Base-by-base conservation (phyloP, 2,113 vertebrate genomes). In the Megaceryle torquata region DNA sequence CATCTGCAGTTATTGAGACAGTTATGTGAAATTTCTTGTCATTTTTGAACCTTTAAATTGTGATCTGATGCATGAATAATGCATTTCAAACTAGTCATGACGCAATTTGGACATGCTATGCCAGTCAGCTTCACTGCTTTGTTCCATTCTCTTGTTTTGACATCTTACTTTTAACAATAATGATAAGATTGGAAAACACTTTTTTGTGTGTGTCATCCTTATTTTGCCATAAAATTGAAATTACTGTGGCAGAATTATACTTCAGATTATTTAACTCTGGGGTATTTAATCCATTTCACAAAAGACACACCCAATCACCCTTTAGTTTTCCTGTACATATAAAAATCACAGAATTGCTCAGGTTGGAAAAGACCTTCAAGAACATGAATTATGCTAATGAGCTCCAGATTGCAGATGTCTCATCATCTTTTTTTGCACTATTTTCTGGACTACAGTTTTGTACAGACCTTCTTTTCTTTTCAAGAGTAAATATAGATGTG, bases 401-500 rank as follows among this genome's bases (percentile, higher is more conserved):
- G 1, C 24, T 72, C 14, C 19, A 72, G 14, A 24, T 1, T 44
- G 2, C 37, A 88, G 12, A 29, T 17, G 4, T 28, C 5, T 13
- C 13, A 15, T n/a, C 26, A 69, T 39, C 35, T 12, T 19, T 0
- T 69, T 68, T 53, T n/a, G 0, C 26, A 6, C 5, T 53, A 6
- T 53, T 61, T 82, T 77, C 37, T 77, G 46, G 22, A 37, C 29
- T 61, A 37, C 9, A 28, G 3, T 12, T 94, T 65, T 83, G 10
- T 10, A 61, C 15, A 70, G 29, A 75, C 3, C 3, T 48, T 43
- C 1, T 91, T 85, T 81, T 41, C 11, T 31, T 84, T 56, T 68
- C 13, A 39, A 1, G 24, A 37, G 3, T 19, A 24, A 50, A 48
- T 75, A 3, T 2, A 77, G 35, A 46, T 29, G 6, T 56, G 20